Evolutionary conservation across 2,113 vertebrate species (phyloP), one percentile per base, ranked within the genome.

Genomic region (Naja naja): DNA sequence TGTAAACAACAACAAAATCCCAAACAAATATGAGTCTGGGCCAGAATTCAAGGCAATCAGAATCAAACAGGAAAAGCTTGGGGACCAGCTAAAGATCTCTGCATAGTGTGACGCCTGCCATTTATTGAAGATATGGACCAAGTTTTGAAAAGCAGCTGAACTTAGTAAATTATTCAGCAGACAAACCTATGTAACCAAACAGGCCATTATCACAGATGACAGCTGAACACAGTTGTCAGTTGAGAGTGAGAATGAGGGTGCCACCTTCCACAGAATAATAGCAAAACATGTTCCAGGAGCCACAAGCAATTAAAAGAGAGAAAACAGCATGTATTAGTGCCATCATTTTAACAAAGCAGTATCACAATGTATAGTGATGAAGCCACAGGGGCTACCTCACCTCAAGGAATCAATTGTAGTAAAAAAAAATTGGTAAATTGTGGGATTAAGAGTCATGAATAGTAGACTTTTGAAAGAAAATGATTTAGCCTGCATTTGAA

Each of bases 11-110:
- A 69, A 52, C 47, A 53, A 49, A 90, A 69, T n/a, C 30, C 1
- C 2, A 5, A 74, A 22, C 47, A 81, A 81, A 39, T 2, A 81
- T 39, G 69, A 81, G 34, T 39, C 34, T 81, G 69, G 34, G 69
- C 34, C 69, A 81, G 34, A 81, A 81, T 81, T 81, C 69, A 39
- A 69, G 64, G 27, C 6, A 88, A 54, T 87, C 91, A 92, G 54
- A 88, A 89, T 22, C 60, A 12, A 39, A 20, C 0, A 0, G 0
- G 0, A 30, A n/a, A 49, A 0, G 86, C 64, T 25, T 30, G 23
- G 39, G 58, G 91, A 5, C 16, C 4, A 45, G 23, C 0, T 0
- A 16, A 30, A 5, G 60, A 56, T 88, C 10, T 20, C 69, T 69
- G 43, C 4, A 45, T 47, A 2, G 0, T n/a, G 30, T 52, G 52